Base-by-base conservation (phyloP, 2,797 vertebrate species). In the Phrynocephalus forsythii region DNA sequence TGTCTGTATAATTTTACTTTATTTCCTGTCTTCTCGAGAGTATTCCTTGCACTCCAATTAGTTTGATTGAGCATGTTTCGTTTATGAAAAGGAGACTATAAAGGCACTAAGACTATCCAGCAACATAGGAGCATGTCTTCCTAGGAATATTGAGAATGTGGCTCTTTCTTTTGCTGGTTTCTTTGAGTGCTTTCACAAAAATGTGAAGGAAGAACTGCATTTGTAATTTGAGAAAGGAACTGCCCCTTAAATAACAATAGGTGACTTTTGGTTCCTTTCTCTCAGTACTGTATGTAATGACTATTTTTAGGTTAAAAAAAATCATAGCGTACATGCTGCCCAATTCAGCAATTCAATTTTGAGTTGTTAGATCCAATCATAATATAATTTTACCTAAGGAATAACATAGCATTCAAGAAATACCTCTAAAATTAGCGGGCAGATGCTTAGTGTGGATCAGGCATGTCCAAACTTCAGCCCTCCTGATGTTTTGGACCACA, bases 311-410 rank as follows among this genome's bases (percentile, higher is more conserved):
- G 9, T 44, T 44, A 6, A 9, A 60, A 60, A 60, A 60, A 60
- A 16, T 9, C 75, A 44, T 26, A 50, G 24, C 44, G 75, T 15
- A 9, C 60, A 33, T n/a, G 56, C 77, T 56, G 38, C 38, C 38
- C 38, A 44, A 44, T 44, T 44, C 38, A 44, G 38, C 38, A 44
- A 4, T 44, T 44, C 38, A 44, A 44, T 44, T 44, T 44, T 44
- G 38, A 44, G 38, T 44, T 44, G 38, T 44, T 44, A 44, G 38
- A 88, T 93, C 92, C 92, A 78, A n/a, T 16, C 93, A 79, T 95
- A 56, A 88, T 92, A 83, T 82, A 90, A 78, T 0, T 67, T 88
- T 77, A 91, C 52, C 88, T 91, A 88, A 93, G 89, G 86, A 85
- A 80, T 83, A 82, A 44, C 20, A 13, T 81, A 50, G 66, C 88